Evolutionary conservation across 2,888 invertebrate genomes (phyloP).

Genomic region (Synanthedon vespiformis): DNA sequence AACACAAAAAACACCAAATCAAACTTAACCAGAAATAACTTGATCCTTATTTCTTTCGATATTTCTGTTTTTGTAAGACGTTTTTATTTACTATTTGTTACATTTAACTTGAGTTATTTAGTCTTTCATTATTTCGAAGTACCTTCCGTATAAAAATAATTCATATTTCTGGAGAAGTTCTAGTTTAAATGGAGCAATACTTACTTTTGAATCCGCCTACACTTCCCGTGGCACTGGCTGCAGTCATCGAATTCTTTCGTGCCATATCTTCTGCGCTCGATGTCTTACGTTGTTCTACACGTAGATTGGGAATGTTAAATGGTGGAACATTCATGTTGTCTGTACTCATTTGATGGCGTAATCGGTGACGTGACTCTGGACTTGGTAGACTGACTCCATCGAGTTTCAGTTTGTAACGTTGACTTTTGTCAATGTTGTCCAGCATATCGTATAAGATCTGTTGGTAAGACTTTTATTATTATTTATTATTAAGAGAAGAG

Average conservation of each 20-base stretch:
- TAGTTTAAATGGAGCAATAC: not conserved
- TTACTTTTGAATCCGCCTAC: constrained; percentile 33
- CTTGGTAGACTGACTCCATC: constrained; percentile 82
- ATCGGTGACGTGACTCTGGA: constrained; percentile 77
- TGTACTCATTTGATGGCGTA: constrained; percentile 86
- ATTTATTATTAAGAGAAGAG: no score
- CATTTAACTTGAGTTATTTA: no score
- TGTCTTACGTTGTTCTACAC: constrained; percentile 88
- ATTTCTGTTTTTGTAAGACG: no score
- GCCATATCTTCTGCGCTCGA: constrained; percentile 94
- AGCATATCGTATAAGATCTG: constrained; percentile 93
- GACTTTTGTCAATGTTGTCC: constrained; percentile 87
- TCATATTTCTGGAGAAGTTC: not conserved
- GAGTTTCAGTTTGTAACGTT: constrained; percentile 88
- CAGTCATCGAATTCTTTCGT: constrained; percentile 85
- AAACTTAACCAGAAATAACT: not conserved
- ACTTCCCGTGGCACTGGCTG: constrained; percentile 21
- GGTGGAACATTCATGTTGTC: constrained; percentile 88
- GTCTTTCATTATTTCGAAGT: no score
- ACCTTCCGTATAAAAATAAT: not conserved
- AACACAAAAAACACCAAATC: not conserved
- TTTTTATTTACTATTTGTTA: no score
- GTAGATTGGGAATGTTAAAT: constrained; percentile 89
- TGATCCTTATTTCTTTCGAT: no score
- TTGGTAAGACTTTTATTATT: constrained; percentile 1